Evolutionary conservation across 30 jellyfish, hydroid and myxozoan genomes (phyloP).

Genomic region (Catostylus mosaicus): DNA sequence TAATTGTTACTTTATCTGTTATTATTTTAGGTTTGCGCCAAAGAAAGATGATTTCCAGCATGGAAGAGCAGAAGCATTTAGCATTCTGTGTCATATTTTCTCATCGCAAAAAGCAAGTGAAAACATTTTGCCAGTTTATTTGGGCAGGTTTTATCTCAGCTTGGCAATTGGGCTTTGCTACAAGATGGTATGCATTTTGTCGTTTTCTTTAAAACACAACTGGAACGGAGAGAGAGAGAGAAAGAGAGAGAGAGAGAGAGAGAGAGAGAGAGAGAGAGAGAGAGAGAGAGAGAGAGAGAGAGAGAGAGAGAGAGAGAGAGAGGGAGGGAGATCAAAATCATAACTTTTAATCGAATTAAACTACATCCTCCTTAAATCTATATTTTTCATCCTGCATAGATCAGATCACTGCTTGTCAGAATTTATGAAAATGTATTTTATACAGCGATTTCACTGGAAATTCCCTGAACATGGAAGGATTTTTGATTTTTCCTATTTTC

Average conservation of each 20-base stretch:
- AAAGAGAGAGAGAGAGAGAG: no score
- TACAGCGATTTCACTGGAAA: no score
- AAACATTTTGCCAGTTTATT: constrained; percentile 86
- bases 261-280: no score
- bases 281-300: no score
- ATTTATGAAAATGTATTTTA: no score
- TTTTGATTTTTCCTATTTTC: neutral
- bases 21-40: constrained; percentile 66
- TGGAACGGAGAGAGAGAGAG: no score
- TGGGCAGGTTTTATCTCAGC: constrained; percentile 89
- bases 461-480: neutral
- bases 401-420: no score
- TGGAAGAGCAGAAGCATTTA: constrained; percentile 94
- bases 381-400: no score
- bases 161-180: constrained; percentile 94
- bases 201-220: neutral
- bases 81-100: constrained; percentile 88
- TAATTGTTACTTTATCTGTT: neutral
- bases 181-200: constrained; percentile 62
- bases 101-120: constrained; percentile 83
- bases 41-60: constrained; percentile 89
- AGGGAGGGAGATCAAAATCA: no score
- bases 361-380: no score
- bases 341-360: no score
- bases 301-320: no score